Evolutionary conservation across 2,888 invertebrate genomes (phyloP).

Genomic region (Microctonus aethiopoides): DNA sequence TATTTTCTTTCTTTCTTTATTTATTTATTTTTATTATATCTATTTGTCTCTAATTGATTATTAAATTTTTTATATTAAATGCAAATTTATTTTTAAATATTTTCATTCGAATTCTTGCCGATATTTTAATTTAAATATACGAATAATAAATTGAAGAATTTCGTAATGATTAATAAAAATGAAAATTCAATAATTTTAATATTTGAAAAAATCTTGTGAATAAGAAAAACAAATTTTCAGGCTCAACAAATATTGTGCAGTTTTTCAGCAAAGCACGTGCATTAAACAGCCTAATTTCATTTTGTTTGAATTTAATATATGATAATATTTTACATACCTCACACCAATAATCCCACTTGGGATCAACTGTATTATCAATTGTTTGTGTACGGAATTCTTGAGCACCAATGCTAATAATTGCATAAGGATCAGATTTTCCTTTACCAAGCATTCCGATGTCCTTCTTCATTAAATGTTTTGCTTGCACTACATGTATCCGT

Average conservation of each 20-base stretch:
- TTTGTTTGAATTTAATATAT: constrained; percentile 1
- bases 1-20: not conserved
- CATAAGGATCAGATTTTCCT: constrained; percentile 98
- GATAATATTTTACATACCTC: constrained; percentile 77
- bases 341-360: constrained; percentile 97
- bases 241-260: constrained; percentile 32
- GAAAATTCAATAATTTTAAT: not conserved
- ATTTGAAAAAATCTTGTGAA: not conserved
- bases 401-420: constrained; percentile 89
- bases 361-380: constrained; percentile 93
- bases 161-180: not conserved
- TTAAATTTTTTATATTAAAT: too few species aligned
- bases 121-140: too few species aligned
- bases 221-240: not conserved
- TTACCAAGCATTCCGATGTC: constrained; percentile 92
- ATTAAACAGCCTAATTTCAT: constrained; percentile 35
- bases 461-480: constrained; percentile 94
- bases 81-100: too few species aligned
- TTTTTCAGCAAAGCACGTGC: constrained; percentile 56
- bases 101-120: too few species aligned
- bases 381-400: constrained; percentile 94
- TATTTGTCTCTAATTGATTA: not conserved
- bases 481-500: constrained; percentile 93
- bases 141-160: too few species aligned
- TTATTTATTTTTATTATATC: not conserved